These are phyloP conservation scores for Acleris literana DNA, from an alignment of 2,888 invertebrate genomes.

Conservation along the genomic window DNA sequence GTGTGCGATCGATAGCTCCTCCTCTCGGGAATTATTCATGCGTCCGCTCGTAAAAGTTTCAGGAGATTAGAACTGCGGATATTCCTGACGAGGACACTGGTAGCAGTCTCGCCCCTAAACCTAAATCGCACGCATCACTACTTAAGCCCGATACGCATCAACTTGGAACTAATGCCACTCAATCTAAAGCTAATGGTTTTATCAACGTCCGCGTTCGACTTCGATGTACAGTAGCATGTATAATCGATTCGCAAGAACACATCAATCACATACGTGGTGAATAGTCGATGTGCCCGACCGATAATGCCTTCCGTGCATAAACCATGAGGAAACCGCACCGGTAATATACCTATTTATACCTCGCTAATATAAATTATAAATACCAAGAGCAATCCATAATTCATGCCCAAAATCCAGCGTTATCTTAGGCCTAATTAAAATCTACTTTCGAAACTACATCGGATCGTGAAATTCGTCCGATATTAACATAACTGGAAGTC, in stretches of 20 bases:
- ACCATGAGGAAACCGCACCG: constrained; percentile 52
- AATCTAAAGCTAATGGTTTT: constrained; percentile 54
- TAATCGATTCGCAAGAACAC: constrained; percentile 58
- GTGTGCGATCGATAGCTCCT: constrained; percentile 83
- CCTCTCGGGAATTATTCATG: constrained; percentile 83
- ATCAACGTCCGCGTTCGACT: constrained; percentile 55
- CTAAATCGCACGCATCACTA: neutral
- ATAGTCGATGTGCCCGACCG: constrained; percentile 42
- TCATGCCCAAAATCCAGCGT: constrained; percentile 47
- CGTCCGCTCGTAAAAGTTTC: constrained; percentile 76
- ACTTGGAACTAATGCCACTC: constrained; percentile 21
- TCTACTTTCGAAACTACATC: constrained; percentile 73
- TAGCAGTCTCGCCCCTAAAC: neutral
- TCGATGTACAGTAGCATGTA: constrained; percentile 56
- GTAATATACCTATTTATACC: constrained; percentile 52
- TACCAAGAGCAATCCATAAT: constrained; percentile 34
- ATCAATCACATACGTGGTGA: constrained; percentile 47
- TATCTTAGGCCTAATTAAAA: constrained; percentile 64
- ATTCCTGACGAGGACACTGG: constrained; percentile 38
- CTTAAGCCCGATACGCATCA: constrained; percentile 9
- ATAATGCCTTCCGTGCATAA: constrained; percentile 52
- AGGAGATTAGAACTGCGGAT: constrained; percentile 72
- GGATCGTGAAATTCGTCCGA: constrained; percentile 77
- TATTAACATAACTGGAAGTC: constrained; percentile 81
- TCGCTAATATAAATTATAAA: constrained; percentile 53